Evolutionary conservation across 2,888 invertebrate genomes (phyloP).

Genomic region (Nomada fucata): DNA sequence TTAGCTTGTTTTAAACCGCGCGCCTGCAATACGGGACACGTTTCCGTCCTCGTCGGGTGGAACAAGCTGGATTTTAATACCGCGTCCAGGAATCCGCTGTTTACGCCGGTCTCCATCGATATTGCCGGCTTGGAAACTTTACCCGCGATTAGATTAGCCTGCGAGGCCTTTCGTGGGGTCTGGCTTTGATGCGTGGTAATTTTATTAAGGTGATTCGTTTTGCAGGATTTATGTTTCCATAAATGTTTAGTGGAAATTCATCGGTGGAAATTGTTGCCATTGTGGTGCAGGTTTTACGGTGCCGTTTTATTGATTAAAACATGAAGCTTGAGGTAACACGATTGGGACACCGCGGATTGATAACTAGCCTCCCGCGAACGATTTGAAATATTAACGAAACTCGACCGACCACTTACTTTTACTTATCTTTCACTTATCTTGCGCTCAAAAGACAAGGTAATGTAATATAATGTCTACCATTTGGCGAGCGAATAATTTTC

Average conservation of each 20-base stretch:
- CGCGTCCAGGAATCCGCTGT: background rate
- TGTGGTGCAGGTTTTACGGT: background rate
- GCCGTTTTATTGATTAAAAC: background rate
- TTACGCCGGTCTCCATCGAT: constrained; percentile 5
- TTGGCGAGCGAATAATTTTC: too few relatives aligned
- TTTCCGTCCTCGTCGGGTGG: constrained; percentile 26
- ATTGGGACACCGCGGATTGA: background rate
- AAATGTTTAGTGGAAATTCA: too few relatives aligned
- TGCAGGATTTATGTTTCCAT: background rate
- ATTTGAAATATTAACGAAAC: constrained; percentile 9
- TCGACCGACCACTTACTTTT: too few relatives aligned
- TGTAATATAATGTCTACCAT: background rate
- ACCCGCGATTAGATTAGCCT: background rate
- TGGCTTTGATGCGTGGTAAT: background rate
- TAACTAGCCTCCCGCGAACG: background rate
- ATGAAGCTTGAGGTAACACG: background rate
- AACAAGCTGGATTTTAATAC: constrained; percentile 42
- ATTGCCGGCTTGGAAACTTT: constrained; percentile 3
- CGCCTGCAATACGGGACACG: constrained; percentile 1
- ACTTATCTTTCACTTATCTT: too few relatives aligned
- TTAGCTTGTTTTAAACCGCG: constrained; percentile 16
- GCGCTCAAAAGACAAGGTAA: background rate
- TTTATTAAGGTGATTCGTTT: background rate
- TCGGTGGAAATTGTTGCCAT: too few relatives aligned
- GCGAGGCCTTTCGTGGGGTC: too few relatives aligned